Conservation (phyloP, 2,113 vertebrate species). For the Antennarius striatus region DNA sequence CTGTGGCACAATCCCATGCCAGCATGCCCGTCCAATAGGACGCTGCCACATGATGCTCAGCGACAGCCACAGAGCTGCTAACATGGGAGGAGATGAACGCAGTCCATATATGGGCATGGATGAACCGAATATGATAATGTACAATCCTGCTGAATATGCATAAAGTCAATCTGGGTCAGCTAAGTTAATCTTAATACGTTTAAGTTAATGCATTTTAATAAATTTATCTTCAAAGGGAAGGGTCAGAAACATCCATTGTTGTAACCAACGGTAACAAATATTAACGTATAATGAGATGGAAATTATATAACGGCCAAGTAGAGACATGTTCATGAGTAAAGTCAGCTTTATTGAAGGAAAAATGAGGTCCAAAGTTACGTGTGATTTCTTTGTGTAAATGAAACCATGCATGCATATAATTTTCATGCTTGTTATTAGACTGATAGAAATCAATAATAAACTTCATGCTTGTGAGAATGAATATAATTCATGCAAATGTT, state of each 20-base stretch:
- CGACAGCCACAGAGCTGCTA: constrained; percentile 52
- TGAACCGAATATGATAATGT: constrained; percentile 7
- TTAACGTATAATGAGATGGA: background rate
- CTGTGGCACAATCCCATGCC: constrained; percentile 58
- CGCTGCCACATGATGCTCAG: constrained; percentile 49
- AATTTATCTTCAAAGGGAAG: constrained; percentile 39
- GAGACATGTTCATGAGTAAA: background rate
- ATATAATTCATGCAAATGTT: background rate
- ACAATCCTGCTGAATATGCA: constrained; percentile 48
- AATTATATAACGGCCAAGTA: background rate
- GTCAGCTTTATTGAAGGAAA: too few relatives aligned
- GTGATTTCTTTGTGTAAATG: background rate
- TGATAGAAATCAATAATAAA: too few relatives aligned
- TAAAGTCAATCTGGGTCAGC: constrained; percentile 40
- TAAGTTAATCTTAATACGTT: constrained; percentile 31
- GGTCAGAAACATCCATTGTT: constrained; percentile 11
- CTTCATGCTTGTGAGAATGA: constrained; percentile 6
- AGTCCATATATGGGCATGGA: constrained; percentile 61
- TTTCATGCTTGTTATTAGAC: background rate
- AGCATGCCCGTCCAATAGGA: constrained; percentile 60
- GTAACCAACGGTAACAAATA: constrained; percentile 34
- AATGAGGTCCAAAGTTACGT: too few relatives aligned
- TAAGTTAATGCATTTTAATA: constrained; percentile 33
- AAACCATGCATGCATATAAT: background rate
- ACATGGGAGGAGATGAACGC: constrained; percentile 4